Percentiles rank a stretch among this genome's conserved stretches.
Evolutionary conservation across 2,113 vertebrate species (phyloP).

Genomic region (Poeciliopsis prolifica): DNA sequence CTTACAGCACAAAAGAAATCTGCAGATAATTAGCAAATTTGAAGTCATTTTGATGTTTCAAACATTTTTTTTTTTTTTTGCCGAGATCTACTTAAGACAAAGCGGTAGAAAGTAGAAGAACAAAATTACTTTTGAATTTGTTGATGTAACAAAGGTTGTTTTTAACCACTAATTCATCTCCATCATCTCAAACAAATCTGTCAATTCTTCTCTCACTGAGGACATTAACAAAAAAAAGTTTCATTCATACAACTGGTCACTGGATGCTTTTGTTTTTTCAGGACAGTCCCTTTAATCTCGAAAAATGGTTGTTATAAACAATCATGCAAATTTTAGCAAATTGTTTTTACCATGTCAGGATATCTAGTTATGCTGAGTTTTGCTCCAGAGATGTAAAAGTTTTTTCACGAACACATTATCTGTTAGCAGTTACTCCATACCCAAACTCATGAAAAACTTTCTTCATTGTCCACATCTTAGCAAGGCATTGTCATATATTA

Average conservation of each 20-base stretch:
- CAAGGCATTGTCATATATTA: slow-evolving; percentile 60
- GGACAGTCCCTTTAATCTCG: neutral
- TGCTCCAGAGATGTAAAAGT: no score
- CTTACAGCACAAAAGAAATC: slow-evolving; percentile 7
- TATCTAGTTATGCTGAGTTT: neutral
- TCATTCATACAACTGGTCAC: no score
- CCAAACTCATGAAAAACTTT: slow-evolving; percentile 25
- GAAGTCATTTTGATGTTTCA: neutral
- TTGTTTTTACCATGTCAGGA: neutral
- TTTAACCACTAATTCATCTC: no score
- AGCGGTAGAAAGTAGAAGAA: neutral
- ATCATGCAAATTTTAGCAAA: neutral
- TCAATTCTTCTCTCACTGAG: no score
- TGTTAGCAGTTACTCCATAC: slow-evolving; percentile 24
- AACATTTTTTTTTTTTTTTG: neutral
- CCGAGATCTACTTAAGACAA: neutral
- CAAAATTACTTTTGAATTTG: no score
- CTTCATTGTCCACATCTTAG: slow-evolving; percentile 2
- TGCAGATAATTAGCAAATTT: neutral
- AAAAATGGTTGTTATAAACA: neutral
- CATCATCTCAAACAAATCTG: no score
- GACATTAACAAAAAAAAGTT: no score
- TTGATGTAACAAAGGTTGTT: no score
- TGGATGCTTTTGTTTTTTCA: no score
- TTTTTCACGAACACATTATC: neutral